These are phyloP conservation scores for Bostrychus sinensis DNA, from an alignment of 2,113 vertebrate genomes.

Conservation along the genomic window DNA sequence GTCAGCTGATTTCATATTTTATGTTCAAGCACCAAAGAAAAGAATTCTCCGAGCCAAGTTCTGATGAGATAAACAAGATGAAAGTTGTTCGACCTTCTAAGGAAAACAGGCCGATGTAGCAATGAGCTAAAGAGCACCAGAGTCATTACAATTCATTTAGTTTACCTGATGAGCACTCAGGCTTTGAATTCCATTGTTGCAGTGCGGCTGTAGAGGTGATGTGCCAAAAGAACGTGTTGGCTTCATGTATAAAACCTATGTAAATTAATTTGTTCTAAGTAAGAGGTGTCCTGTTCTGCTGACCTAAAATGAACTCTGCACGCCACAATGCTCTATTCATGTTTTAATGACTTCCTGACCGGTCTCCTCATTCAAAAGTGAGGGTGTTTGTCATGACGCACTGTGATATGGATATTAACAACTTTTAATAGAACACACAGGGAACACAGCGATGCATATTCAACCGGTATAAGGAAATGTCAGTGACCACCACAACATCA, in stretches of 20 bases:
- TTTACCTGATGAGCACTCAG: not conserved
- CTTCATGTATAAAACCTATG: not conserved
- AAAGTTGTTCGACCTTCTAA: slow-evolving; percentile 25
- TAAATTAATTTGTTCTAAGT: not conserved
- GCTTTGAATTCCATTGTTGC: not conserved
- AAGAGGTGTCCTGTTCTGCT: not conserved
- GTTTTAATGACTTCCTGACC: slow-evolving; percentile 12
- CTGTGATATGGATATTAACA: slow-evolving; percentile 13
- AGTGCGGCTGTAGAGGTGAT: not conserved
- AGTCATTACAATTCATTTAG: not conserved
- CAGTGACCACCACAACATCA: not conserved
- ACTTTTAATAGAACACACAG: not conserved
- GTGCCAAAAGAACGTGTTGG: not conserved
- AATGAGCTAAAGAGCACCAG: not conserved
- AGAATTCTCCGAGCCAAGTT: slow-evolving; percentile 5
- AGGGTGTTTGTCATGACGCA: slow-evolving; percentile 5
- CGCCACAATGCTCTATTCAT: slow-evolving; percentile 47
- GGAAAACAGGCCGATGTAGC: not conserved
- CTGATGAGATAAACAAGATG: slow-evolving; percentile 21
- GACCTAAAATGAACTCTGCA: slow-evolving; percentile 26
- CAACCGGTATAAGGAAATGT: no score
- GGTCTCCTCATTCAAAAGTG: slow-evolving; percentile 11
- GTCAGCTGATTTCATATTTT: not conserved
- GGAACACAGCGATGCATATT: not conserved
- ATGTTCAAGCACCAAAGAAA: not conserved